phyloP scores from a whole-genome alignment of 2,797 vertebrate genomes.

The Graptemys geographica region DNA sequence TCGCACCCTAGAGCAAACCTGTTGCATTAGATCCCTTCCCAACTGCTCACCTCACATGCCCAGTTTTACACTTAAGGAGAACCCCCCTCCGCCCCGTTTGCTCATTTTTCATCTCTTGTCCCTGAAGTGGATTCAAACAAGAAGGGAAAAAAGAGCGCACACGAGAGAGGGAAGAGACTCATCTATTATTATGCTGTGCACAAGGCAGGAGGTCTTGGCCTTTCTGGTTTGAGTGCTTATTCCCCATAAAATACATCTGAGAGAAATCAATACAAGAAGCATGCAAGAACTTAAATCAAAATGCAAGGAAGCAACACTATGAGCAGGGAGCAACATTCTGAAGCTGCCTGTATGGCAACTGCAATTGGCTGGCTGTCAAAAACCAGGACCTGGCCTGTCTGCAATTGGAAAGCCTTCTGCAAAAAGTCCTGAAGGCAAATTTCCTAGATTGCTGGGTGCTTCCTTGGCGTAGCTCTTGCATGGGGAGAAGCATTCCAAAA shows the following conservation, averaged over 20 bases:
- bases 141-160: neutral
- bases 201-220: constrained; percentile 68
- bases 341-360: neutral
- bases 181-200: constrained; percentile 63
- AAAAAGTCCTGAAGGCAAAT: neutral
- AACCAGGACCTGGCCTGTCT: neutral
- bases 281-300: constrained; percentile 74
- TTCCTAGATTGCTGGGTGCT: neutral
- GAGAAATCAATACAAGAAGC: constrained; percentile 74
- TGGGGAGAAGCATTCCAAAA: neutral
- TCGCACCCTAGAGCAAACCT: accelerated
- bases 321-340: constrained; percentile 44
- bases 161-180: constrained; percentile 27
- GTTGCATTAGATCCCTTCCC: neutral
- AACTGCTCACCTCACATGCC: neutral
- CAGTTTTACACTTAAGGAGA: neutral
- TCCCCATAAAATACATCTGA: constrained; percentile 75
- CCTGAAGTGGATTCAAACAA: constrained; percentile 39
- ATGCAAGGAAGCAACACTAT: constrained; percentile 42
- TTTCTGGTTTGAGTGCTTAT: constrained; percentile 72
- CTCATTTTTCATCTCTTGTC: constrained; percentile 35
- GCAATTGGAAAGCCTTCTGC: neutral
- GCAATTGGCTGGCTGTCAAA: constrained; percentile 29
- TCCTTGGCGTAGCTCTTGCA: neutral
- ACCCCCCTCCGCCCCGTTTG: accelerated